Evolutionary conservation across 2,888 invertebrate genomes (phyloP), one percentile per base, ranked within the genome.

Genomic region (Prosopocoilus inquinatus): DNA sequence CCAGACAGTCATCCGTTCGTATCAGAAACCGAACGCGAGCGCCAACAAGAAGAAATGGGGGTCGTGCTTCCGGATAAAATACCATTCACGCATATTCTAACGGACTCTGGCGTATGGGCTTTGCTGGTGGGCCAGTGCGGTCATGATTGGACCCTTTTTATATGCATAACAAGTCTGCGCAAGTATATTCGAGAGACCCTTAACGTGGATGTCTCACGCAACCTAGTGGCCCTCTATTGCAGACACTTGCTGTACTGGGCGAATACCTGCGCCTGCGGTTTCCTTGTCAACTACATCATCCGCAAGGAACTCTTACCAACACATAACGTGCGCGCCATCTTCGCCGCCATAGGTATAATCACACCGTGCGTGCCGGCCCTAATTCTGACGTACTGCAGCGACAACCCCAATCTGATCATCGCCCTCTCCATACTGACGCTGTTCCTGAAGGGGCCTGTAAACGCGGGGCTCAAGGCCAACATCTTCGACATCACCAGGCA

Each of bases 71-170:
- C 50, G 9, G 9, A 34, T 3, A n/a, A 16, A 9, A 38, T 55
- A 11, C 55, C 55, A 9, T 49, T 50, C 50, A 50, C 8, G n/a
- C 9, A 16, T 7, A 50, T 55, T 5, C 2, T 50, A 16, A 41
- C 11, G 12, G 55, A 55, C 11, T 11, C 38, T 2, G 20, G 38
- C 5, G 11, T 50, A 9, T 50, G 46, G 34, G 50, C 55, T 8
- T 47, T 55, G 2, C 9, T 47, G 9, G 32, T 47, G 3, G 55
- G 20, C n/a, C 32, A 41, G 15, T 15, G 16, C 4, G 53, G 53
- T 3, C 16, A 50, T 9, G 45, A 34, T 44, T 50, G 35, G 11
- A 3, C 35, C 5, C 12, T 35, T 16, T 3, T 7, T 3, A 9
- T 9, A 9, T 3, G n/a, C 9, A 39, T 16, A 1, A n/a, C 16